These are phyloP conservation scores for human DNA, from an alignment of 2,113 vertebrate species.

Conservation along the genomic window GRCh38 chr5:136907001-136907500, in stretches of 20 bases:
- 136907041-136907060: not conserved
- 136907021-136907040: not conserved
- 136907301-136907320: conserved; percentile 34
- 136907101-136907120: not conserved
- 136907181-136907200: not conserved
- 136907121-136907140: not conserved
- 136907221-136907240: not conserved
- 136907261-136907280: not conserved
- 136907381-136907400: not conserved
- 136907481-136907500: not conserved
- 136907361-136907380: not conserved
- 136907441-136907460: not conserved
- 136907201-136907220: not conserved
- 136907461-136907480: not conserved
- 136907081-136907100: not conserved
- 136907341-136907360: not conserved
- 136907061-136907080: not conserved
- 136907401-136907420: not conserved
- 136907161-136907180: not conserved
- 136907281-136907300: not conserved
- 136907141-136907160: not conserved
- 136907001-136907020: not conserved
- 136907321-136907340: not conserved
- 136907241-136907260: not conserved
- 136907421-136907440: too few species aligned